phyloP scores from a whole-genome alignment of 2,797 vertebrate genomes.

The Fringilla coelebs region DNA sequence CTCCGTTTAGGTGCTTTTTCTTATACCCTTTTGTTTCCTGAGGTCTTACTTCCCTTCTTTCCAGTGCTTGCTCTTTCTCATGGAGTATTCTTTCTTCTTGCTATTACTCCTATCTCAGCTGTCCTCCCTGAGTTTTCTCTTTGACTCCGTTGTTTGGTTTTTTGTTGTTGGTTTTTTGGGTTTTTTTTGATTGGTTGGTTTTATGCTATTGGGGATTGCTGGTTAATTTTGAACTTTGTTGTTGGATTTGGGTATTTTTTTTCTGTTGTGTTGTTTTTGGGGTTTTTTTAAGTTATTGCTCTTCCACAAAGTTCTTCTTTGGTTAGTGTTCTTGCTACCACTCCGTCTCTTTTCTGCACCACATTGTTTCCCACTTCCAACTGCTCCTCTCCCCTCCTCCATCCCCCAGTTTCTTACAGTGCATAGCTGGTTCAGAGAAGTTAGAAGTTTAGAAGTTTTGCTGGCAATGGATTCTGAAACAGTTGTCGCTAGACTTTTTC shows the following conservation, averaged over 20 bases:
- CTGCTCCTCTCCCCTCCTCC: too few species aligned
- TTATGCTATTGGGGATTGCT: neutral
- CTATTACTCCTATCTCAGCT: neutral
- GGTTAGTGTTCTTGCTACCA: neutral
- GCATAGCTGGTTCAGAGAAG: neutral
- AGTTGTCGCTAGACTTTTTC: neutral
- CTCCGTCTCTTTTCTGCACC: neutral
- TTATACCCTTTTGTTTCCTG: neutral
- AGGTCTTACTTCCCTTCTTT: neutral
- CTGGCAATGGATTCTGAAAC: neutral
- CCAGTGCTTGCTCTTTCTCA: neutral
- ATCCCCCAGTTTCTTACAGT: neutral
- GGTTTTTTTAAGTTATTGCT: neutral
- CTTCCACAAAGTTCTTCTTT: neutral
- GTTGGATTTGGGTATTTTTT: accelerated
- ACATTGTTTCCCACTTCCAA: neutral
- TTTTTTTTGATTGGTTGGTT: neutral
- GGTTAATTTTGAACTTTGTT: neutral
- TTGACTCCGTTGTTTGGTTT: neutral
- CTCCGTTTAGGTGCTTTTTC: neutral
- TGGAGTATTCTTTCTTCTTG: neutral
- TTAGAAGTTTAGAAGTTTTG: neutral
- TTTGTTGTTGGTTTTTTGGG: neutral
- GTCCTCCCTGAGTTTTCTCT: neutral
- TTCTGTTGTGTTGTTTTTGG: neutral